Evolutionary conservation across 2,797 vertebrate genomes (phyloP), one percentile per base, ranked within the genome.

Genomic region (Pipistrellus nathusii): DNA sequence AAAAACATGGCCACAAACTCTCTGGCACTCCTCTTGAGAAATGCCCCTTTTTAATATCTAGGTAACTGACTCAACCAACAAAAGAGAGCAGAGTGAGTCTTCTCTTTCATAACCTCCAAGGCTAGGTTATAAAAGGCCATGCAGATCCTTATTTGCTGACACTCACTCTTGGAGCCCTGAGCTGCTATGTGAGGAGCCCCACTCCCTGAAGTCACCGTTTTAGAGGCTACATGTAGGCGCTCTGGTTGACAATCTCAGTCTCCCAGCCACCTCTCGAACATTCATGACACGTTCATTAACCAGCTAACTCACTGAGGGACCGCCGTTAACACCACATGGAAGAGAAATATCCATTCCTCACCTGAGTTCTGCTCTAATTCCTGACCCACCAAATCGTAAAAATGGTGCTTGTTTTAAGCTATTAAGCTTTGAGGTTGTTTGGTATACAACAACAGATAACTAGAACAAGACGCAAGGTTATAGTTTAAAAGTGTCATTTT

Each of bases 341-440:
- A 75, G 17, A 86, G 41, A 88, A 80, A 88, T 91, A 66, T 15
- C 75, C 51, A 18, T 78, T 21, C 23, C 12, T 51, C 27, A 66
- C 51, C 30, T 53, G 17, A 68, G 68, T 6, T 18, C 30, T 69
- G 13, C 30, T 46, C 66, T 64, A 86, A 89, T 77, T 85, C 84
- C 38, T 80, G 76, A 89, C 32, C 71, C 84, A 73, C 11, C 20
- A 91, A 91, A 41, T 77, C 81, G 88, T 15, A 30, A 90, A 82
- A 90, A 85, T 20, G 10, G 15, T 86, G 44, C 35, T 18, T 48
- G 30, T 46, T 83, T 90, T 90, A 77, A 84, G 55, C 71, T 93
- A 44, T 55, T 44, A 76, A 51, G 44, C 30, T 81, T 71, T n/a
- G 8, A 69, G 5, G 27, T 30, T 80, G 27, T 53, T 25, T 76